Conservation (phyloP, 2,888 invertebrate species). For the Neoaliturus tenellus region DNA sequence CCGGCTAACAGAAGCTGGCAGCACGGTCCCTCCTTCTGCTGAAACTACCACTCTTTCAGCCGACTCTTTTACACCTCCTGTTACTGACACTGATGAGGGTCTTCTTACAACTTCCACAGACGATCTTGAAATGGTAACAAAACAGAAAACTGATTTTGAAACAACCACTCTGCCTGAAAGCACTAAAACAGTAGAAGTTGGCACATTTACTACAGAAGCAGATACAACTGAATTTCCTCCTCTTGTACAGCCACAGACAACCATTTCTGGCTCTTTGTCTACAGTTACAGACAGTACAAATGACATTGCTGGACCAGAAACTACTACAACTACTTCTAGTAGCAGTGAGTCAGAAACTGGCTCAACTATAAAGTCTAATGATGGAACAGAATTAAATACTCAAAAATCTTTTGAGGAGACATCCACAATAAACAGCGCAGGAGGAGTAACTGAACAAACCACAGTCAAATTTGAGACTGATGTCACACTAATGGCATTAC, state of each 20-base stretch:
- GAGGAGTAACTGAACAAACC: conserved; percentile 5
- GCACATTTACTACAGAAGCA: conserved; percentile 10
- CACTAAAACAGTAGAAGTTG: conserved; percentile 33
- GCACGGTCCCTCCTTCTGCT: conserved; percentile 43
- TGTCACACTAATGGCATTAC: background rate
- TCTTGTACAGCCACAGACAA: background rate
- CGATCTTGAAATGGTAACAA: conserved; percentile 43
- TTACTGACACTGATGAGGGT: background rate
- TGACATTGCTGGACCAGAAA: background rate
- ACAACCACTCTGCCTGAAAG: conserved; percentile 38
- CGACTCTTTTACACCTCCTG: conserved; percentile 34
- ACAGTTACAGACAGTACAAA: background rate
- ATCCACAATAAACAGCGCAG: background rate
- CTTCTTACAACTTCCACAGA: background rate
- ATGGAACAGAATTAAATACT: background rate
- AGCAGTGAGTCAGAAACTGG: conserved; percentile 18
- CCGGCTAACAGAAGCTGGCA: conserved; percentile 59
- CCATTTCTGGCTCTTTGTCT: background rate
- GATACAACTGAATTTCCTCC: conserved; percentile 51
- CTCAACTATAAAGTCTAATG: background rate
- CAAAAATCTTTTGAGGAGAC: background rate
- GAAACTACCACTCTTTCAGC: conserved; percentile 34
- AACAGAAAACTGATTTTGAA: background rate
- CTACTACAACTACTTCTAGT: conserved; percentile 31
- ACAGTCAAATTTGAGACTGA: conserved; percentile 29